Evolutionary conservation across 2,797 vertebrate species (phyloP), one percentile per base, ranked within the genome.

Genomic region (Potorous gilbertii): DNA sequence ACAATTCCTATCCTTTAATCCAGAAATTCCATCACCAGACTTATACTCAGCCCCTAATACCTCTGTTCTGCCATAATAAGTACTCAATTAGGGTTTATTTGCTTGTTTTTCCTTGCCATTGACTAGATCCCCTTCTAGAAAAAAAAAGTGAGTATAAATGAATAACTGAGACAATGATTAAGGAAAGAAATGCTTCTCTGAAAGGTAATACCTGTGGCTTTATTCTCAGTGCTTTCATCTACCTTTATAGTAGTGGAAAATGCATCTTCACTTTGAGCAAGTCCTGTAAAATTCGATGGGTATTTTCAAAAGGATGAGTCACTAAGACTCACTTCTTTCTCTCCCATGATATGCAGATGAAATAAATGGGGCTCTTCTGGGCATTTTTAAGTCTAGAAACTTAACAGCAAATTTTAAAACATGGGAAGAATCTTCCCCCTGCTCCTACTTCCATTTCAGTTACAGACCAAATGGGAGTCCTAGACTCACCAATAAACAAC

Each of bases 61-160:
- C 9, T 87, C 1, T 87, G 9, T 87, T 46, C 40, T 87, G 6
- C 24, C 10, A 87, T 87, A 87, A 87, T 87, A 93, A 91, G 91
- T 92, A 92, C 59, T 2, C 0, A 50, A 74, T 94, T 93, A 74
- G 89, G 46, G 21, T 62, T 81, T 97, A 56, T 89, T 96, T 90
- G 62, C 24, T 91, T 91, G 90, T 92, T 95, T 90, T 55, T 54
- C 31, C 24, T 18, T 29, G 46, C n/a, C 10, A 34, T 92, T 31
- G 94, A 6, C 5, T 13, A 81, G 46, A 87, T 10, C 1, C n/a
- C 66, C n/a, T 50, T 91, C 92, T 94, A 10, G 56, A 54, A 90
- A 50, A 90, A 50, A 52, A 18, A 40, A 29, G 54, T 50, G 24
- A 27, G 55, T 16, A 91, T 55, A 27, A 93, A 0, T 28, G 28